phyloP scores from a whole-genome alignment of 37 sponge, comb jelly and placozoan genomes.

The Theonella swinhoei region DNA sequence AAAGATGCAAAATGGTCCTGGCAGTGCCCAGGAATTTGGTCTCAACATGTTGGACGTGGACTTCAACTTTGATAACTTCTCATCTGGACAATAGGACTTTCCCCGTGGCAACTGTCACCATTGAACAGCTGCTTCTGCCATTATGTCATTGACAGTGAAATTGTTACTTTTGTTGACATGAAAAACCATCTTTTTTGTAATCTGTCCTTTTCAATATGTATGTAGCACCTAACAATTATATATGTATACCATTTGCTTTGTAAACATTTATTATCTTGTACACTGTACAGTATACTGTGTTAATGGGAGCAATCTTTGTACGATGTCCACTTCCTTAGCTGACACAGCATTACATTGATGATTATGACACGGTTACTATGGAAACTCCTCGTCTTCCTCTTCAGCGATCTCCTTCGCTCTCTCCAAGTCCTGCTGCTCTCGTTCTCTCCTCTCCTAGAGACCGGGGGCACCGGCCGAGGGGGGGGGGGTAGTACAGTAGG shows the following conservation, averaged over 20 bases:
- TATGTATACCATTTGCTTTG: too few relatives aligned
- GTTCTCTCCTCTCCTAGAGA: conserved; percentile 77
- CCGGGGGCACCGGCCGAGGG: neutral
- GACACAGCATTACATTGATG: too few relatives aligned
- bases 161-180: too few relatives aligned
- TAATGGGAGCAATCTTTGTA: too few relatives aligned
- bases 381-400: conserved; percentile 89
- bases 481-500: neutral
- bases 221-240: too few relatives aligned
- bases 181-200: too few relatives aligned
- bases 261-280: too few relatives aligned
- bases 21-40: neutral
- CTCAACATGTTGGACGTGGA: neutral
- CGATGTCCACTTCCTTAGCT: too few relatives aligned
- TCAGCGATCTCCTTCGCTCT: conserved; percentile 91
- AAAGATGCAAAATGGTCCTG: neutral
- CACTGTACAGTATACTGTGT: too few relatives aligned
- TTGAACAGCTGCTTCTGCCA: too few relatives aligned
- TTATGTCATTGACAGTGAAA: too few relatives aligned
- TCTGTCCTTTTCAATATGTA: too few relatives aligned
- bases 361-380: conserved; percentile 10
- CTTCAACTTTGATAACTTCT: neutral
- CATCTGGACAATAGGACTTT: neutral
- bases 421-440: conserved; percentile 90
- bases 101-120: neutral